phyloP scores from a whole-genome alignment of 2,888 invertebrate species.

The Cataglyphis livida region DNA sequence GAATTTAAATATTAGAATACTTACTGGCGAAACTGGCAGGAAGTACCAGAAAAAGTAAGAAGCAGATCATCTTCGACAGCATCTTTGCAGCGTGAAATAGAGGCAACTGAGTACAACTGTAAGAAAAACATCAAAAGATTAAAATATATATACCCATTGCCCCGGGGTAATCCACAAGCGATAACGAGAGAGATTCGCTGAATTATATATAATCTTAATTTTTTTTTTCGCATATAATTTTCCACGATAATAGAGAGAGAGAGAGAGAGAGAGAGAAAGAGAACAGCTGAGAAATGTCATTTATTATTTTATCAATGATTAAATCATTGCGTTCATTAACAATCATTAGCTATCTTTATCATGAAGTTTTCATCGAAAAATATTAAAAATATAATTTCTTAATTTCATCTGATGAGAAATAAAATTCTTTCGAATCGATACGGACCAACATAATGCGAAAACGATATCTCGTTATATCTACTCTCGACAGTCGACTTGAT shows the following conservation, averaged over 20 bases:
- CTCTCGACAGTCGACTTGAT: neutral
- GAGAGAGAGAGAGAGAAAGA: neutral
- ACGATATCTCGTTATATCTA: neutral
- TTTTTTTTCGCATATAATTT: neutral
- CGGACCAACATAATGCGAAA: neutral
- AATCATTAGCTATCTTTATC: neutral
- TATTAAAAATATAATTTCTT: neutral
- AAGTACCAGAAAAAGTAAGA: slow-evolving; percentile 5
- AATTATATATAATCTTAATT: slow-evolving; percentile 6
- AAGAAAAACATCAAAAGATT: neutral
- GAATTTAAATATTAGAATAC: neutral
- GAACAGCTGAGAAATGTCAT: neutral
- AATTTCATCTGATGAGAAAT: neutral
- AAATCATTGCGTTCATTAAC: neutral
- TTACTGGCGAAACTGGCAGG: slow-evolving; percentile 13
- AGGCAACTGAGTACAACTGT: neutral
- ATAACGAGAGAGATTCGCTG: slow-evolving; percentile 4
- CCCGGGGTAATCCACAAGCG: neutral
- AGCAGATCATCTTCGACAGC: neutral
- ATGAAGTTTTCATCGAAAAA: neutral
- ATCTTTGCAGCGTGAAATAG: neutral
- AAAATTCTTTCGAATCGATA: neutral
- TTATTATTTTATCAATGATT: neutral
- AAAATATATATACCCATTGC: neutral
- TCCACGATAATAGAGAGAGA: neutral